Conservation (phyloP, 2,797 vertebrate genomes). For the Echiichthys vipera region DNA sequence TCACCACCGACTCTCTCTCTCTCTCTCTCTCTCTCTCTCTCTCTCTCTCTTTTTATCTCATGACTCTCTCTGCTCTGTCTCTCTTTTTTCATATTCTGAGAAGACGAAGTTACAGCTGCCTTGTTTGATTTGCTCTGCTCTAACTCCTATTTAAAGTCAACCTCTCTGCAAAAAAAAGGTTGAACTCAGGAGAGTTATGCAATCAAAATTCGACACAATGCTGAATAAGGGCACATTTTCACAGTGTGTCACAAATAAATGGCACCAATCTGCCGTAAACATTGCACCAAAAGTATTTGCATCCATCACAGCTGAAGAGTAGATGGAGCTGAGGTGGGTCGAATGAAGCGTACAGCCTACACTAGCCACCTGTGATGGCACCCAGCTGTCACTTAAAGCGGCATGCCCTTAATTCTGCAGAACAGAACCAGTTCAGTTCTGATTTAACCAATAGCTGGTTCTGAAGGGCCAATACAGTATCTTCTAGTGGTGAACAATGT, state of each 20-base stretch:
- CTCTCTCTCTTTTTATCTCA: conserved; percentile 32
- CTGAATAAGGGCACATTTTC: conserved; percentile 35
- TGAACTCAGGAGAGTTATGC: conserved; percentile 42
- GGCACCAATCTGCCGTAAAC: background rate
- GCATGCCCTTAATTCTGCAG: no score
- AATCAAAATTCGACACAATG: conserved; percentile 50
- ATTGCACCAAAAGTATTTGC: background rate
- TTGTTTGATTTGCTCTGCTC: conserved; percentile 51
- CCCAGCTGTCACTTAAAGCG: no score
- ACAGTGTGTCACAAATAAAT: conserved; percentile 3
- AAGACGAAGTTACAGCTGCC: conserved; percentile 53
- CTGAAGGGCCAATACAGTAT: background rate
- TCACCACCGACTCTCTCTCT: conserved; percentile 30
- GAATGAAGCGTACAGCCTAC: no score
- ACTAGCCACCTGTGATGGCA: no score
- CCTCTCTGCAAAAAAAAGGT: conserved; percentile 32
- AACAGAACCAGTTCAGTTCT: no score
- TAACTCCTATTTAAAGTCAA: conserved; percentile 50
- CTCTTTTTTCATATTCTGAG: conserved; percentile 48
- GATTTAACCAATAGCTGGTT: no score
- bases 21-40: conserved; percentile 8
- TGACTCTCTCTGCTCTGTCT: conserved; percentile 32
- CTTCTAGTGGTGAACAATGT: no score
- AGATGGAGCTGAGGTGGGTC: no score
- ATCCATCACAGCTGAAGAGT: background rate